Evolutionary conservation across 2,113 vertebrate genomes (phyloP), one percentile per base, ranked within the genome.

Genomic region (Salminus brasiliensis): DNA sequence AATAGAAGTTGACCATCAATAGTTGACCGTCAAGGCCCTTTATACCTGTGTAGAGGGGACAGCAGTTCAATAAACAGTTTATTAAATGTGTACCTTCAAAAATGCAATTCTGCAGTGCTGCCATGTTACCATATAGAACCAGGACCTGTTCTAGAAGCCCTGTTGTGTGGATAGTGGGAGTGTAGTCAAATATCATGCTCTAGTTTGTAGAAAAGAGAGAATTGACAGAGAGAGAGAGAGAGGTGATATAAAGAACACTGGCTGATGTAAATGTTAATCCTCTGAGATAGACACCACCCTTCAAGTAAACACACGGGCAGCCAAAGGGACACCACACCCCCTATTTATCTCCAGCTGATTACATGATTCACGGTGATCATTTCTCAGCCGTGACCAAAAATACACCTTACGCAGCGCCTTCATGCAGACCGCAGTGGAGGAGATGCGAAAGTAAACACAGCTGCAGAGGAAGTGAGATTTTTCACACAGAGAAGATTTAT

Each of bases 351-450:
- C 18, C 68, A 52, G 30, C 70, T 73, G 74, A 80, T 84, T 80
- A 80, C 57, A 76, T 71, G 72, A 81, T 59, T 80, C 78, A 79
- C 43, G 55, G 73, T 68, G 74, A 80, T 83, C 43, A 67, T 70
- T 75, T 71, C 72, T 57, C 36, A 72, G 60, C 62, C 67, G 49
- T 52, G 41, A 36, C 69, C 69, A 69, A 67, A 83, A 73, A 57
- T 84, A 67, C 41, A 68, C 39, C 25, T 72, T 71, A 70, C 4
- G 0, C 34, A 21, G 4, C 36, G 57, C 13, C 9, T 27, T 32
- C 47, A 43, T 45, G 55, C 45, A 71, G 68, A 27, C 10, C 53
- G 52, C 34, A 15, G 36, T 69, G 43, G 41, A 70, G 36, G 57
- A 34, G 67, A 83, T 41, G 30, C 52, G 62, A 62, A 67, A 23